Percentiles rank a stretch among this genome's conserved stretches.
These are phyloP conservation scores for Strigops habroptila DNA, from an alignment of 2,113 vertebrate species.

Conservation along the genomic window DNA sequence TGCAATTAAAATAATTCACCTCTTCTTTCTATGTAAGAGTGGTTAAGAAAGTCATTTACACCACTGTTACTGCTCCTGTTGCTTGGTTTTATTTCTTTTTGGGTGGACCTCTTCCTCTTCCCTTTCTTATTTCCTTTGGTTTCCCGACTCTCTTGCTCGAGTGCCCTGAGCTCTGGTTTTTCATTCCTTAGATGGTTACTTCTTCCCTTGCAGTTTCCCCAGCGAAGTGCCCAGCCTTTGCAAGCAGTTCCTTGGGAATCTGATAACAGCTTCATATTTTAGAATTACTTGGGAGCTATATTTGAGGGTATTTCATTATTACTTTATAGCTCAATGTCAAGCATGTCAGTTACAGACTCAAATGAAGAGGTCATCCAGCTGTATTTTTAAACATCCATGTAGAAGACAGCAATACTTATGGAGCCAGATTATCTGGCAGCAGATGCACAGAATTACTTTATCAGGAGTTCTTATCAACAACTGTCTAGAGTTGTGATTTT, in stretches of 20 bases:
- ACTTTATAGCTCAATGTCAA: not conserved
- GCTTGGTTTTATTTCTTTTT: not conserved
- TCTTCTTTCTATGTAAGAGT: not conserved
- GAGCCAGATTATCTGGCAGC: slow-evolving; percentile 17
- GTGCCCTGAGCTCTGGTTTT: not conserved
- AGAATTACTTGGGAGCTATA: not conserved
- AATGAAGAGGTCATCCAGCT: not conserved
- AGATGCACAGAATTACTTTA: not conserved
- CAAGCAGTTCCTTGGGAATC: not conserved
- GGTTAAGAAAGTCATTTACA: not conserved
- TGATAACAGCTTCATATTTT: not conserved
- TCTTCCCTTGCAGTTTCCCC: not conserved
- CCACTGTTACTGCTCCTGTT: not conserved
- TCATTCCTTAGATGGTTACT: not conserved
- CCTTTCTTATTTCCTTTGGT: not conserved
- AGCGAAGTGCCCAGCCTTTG: not conserved
- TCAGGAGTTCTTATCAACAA: not conserved
- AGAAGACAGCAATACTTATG: not conserved
- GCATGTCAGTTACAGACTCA: not conserved
- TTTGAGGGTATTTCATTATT: not conserved
- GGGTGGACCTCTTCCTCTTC: not conserved
- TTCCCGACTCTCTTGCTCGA: not conserved
- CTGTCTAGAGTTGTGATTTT: not conserved
- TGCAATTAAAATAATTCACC: not conserved
- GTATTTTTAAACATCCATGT: not conserved